Evolutionary conservation across 1,140 invertebrate species (phyloP).

Genomic region (Tetragnatha versicolor): DNA sequence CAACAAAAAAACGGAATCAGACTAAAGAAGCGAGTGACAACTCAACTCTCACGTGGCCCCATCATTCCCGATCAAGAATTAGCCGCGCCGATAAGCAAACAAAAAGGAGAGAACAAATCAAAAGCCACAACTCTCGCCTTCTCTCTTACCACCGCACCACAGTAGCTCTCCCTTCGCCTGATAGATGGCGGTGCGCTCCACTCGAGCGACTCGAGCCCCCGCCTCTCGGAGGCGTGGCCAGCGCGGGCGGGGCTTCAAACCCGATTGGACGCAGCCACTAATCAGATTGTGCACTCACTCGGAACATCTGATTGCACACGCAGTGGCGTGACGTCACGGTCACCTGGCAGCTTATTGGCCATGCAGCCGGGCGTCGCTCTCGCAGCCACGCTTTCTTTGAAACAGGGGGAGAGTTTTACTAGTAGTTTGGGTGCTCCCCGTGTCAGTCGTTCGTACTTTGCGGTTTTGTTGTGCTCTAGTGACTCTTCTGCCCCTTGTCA

Average conservation of each 20-base stretch:
- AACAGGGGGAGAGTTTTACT: slow-evolving; percentile 35
- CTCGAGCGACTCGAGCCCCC: not conserved
- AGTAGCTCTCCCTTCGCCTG: slow-evolving; percentile 6
- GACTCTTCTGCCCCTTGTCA: slow-evolving; percentile 45
- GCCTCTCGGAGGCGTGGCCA: slow-evolving; percentile 39
- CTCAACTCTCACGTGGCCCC: not conserved
- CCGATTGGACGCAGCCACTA: slow-evolving; percentile 43
- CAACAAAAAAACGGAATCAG: too few species aligned
- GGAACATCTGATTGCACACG: slow-evolving; percentile 56
- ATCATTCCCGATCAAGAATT: not conserved
- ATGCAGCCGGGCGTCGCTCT: slow-evolving; percentile 52
- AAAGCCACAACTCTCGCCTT: not conserved
- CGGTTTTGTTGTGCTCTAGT: slow-evolving; percentile 52
- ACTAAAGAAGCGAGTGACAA: too few species aligned
- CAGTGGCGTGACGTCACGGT: slow-evolving; percentile 55
- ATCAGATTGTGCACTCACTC: slow-evolving; percentile 54
- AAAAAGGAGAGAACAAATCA: not conserved
- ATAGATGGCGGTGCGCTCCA: slow-evolving; percentile 43
- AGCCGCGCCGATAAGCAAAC: not conserved
- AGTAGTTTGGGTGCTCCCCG: slow-evolving; percentile 13
- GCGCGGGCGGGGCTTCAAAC: slow-evolving; percentile 13
- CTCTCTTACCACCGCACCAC: not conserved
- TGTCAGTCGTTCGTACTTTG: slow-evolving; percentile 46
- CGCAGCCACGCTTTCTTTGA: slow-evolving; percentile 50
- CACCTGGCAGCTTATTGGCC: slow-evolving; percentile 56